Base-by-base conservation (phyloP, 1,140 invertebrate genomes). In the Euschistus heros region DNA sequence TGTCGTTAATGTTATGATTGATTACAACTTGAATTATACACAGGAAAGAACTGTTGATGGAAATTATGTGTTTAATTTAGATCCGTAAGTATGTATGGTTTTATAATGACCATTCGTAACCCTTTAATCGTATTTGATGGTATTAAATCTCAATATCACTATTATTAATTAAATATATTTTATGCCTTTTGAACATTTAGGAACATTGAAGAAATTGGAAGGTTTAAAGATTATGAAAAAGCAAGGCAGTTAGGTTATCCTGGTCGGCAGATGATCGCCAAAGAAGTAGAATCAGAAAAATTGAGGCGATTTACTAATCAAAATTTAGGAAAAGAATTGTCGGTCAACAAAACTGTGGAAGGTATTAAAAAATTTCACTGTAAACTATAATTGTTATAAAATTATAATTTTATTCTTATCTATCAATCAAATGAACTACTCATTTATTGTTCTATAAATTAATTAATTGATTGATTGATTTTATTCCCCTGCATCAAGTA, bases 21-120 rank as follows among this genome's bases (percentile, higher is more conserved):
- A 92, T 72, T 92, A 94, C 74, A 93, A 92, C 67, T 76, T 98
- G 61, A 87, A 84, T 22, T 94, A 92, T 75, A 78, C 84, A 1
- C 94, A 97, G 76, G 85, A 91, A 64, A 84, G 86, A 55, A 80
- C 78, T 6, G 69, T 75, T 0, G 91, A 95, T 68, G 92, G 92
- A 55, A 82, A 80, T 47, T 95, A 92, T 75, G 78, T 80, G 5
- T 95, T 88, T 73, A 78, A 84, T 52, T 74, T 96, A 2, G 92
- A 96, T 74, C 91, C 92, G 74, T 91, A 85, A 80, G 82, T 81
- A 67, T 24, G 33, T 37, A 37, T 10, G 13, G 8, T 10, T 37
- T 37, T 1, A 13, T 13, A 37, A 6, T 6, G 13, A 1, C 10
- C 10, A 13, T 37, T 13, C 6, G 13, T 37, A 10, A 37, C 8